Evolutionary conservation across 2,888 invertebrate genomes (phyloP).

Genomic region (Stenoptilia bipunctidactyla): DNA sequence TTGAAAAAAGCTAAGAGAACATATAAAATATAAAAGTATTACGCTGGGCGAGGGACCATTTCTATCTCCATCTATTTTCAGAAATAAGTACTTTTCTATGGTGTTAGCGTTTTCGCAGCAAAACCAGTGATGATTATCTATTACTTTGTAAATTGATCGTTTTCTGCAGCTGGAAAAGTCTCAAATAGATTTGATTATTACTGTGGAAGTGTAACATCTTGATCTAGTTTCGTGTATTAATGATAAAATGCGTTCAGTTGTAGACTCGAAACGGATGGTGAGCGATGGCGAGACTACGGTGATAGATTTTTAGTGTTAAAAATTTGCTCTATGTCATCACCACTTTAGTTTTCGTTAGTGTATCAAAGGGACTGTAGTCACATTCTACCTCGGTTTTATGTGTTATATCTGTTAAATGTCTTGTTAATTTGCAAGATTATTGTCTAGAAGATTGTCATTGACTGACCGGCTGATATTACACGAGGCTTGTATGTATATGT

Average conservation of each 20-base stretch:
- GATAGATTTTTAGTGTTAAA: slow-evolving; percentile 71
- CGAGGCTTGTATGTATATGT: slow-evolving; percentile 72
- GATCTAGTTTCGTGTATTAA: slow-evolving; percentile 56
- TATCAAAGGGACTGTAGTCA: slow-evolving; percentile 44
- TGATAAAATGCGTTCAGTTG: slow-evolving; percentile 70
- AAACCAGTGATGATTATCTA: slow-evolving; percentile 75
- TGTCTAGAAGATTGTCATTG: slow-evolving; percentile 67
- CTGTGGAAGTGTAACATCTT: slow-evolving; percentile 61
- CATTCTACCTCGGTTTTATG: slow-evolving; percentile 52
- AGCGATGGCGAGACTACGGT: slow-evolving; percentile 72
- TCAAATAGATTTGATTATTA: slow-evolving; percentile 51
- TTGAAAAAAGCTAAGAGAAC: too few species aligned
- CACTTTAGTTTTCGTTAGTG: slow-evolving; percentile 54
- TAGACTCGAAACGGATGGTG: slow-evolving; percentile 68
- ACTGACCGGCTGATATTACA: slow-evolving; percentile 73
- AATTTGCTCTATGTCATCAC: slow-evolving; percentile 69
- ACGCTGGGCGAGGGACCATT: slow-evolving; percentile 40
- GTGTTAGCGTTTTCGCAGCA: slow-evolving; percentile 73
- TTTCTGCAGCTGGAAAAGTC: slow-evolving; percentile 50
- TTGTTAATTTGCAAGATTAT: slow-evolving; percentile 50
- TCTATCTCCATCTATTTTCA: slow-evolving; percentile 80
- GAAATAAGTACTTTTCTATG: slow-evolving; percentile 77
- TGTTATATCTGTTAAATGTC: slow-evolving; percentile 46
- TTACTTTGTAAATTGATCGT: slow-evolving; percentile 70
- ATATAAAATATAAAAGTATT: slow-evolving; percentile 10